Base-by-base conservation (phyloP, 2,113 vertebrate genomes). In the Peromyscus maniculatus region DNA sequence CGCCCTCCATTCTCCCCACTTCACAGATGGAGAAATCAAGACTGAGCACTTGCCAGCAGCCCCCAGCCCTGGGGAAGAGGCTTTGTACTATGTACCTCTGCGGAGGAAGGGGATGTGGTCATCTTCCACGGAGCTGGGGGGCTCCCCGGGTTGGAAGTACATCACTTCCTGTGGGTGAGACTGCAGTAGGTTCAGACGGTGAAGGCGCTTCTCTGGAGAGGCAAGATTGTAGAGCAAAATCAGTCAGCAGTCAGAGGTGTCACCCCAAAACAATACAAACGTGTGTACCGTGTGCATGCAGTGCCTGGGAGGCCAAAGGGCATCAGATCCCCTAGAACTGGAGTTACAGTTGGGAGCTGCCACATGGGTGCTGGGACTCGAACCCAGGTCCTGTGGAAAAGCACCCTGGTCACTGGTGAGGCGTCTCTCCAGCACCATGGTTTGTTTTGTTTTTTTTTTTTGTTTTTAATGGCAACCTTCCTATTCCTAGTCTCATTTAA, bases 31-130 rank as follows among this genome's bases (percentile, higher is more conserved):
- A 78, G 12, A 93, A 78, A 83, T 31, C 0, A 1, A 94, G 39
- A 66, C 52, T 57, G 19, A 90, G 22, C n/a, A 55, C n/a, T 67
- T n/a, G 79, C 39, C 33, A 78, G 67, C 74, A 66, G n/a, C 13
- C 92, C 55, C n/a, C 5, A 43, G 26, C 7, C 26, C 57, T 71
- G 69, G 36, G 49, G 91, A 87, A 24, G 33, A 11, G 55, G 10
- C 57, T 94, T 43, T 8, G 4, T 57, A 64, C 2, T 1, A 17
- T 19, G 64, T 97, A 99, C 99, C 99, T 98, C 96, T 98, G 78
- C 98, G 98, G 46, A 99, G 98, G 98, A 99, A 99, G 28, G 99
- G 99, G 69, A 99, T 83, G 83, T 99, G 99, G 94, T 99, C 99
- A 0, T 99, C 99, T 94, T 99, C 99, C 6, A 99, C 99, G 0